A percentile compares a stretch with the other conserved stretches of the same genome.
Evolutionary conservation across 2,797 vertebrate species (phyloP).

Genomic region (Gobionotothen gibberifrons): DNA sequence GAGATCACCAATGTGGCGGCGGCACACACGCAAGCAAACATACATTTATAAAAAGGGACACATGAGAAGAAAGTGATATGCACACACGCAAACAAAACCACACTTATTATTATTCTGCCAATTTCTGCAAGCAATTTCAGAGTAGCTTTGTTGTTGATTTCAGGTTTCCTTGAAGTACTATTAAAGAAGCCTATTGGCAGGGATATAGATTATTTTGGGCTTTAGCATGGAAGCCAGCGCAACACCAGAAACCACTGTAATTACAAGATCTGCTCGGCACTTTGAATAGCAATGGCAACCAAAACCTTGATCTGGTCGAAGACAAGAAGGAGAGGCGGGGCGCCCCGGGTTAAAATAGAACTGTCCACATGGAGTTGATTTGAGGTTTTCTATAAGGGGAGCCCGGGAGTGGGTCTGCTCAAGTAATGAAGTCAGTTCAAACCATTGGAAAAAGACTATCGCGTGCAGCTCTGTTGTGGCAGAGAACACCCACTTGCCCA

Average conservation of each 20-base stretch:
- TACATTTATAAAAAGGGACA: slow-evolving; percentile 10
- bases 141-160: slow-evolving; percentile 70
- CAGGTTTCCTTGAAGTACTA: slow-evolving; percentile 77
- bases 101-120: slow-evolving; percentile 68
- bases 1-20: slow-evolving; percentile 46
- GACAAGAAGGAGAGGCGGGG: slow-evolving; percentile 37
- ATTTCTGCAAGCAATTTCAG: slow-evolving; percentile 76
- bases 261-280: slow-evolving; percentile 67
- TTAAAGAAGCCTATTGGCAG: slow-evolving; percentile 76
- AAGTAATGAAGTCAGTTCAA: slow-evolving; percentile 66
- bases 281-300: slow-evolving; percentile 59
- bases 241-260: slow-evolving; percentile 79
- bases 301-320: slow-evolving; percentile 68
- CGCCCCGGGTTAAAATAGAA: slow-evolving; percentile 68
- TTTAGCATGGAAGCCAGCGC: slow-evolving; percentile 59
- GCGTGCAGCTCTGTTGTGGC: slow-evolving; percentile 70
- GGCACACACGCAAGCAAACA: background rate
- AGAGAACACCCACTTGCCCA: slow-evolving; percentile 52
- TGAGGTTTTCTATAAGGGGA: slow-evolving; percentile 81
- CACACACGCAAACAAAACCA: slow-evolving; percentile 36
- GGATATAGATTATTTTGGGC: slow-evolving; percentile 78
- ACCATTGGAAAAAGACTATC: slow-evolving; percentile 66
- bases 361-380: slow-evolving; percentile 78
- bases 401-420: slow-evolving; percentile 63
- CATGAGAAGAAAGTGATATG: slow-evolving; percentile 37